Base-by-base conservation (phyloP, 2,888 invertebrate species). In the Drosophila glabriapex region DNA sequence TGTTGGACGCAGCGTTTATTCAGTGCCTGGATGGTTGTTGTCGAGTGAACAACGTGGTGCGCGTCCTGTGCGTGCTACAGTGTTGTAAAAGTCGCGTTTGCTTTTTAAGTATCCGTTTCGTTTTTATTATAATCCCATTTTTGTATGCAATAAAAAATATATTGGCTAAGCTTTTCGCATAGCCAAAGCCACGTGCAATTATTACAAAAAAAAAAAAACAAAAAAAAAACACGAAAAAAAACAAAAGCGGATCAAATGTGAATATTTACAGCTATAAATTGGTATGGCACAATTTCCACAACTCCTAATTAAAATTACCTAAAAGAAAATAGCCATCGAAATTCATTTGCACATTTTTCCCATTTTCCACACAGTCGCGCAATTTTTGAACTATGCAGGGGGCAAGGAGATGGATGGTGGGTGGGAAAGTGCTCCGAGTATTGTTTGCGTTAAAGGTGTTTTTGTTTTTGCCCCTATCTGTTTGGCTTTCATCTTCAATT, bases 1-100 rank as follows among this genome's bases (percentile, higher is more conserved):
- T 72, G 54, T 63, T 60, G 82, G 70, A 65, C 70, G 80, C 69
- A 50, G 55, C 52, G 52, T 16, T 37, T 43, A 73, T 83, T 91
- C 85, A 92, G 92, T 92, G 93, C 92, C 92, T 91, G 93, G 93
- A 92, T 93, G 88, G 92, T 91, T 92, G 92, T 92, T 92, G 92
- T 85, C 89, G 85, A 87, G 92, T 90, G 85, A 80, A 91, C 80
- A 78, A 71, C 82, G 87, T 81, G 82, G 68, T 70, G 52, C 69
- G 75, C 82, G 81, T 39, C 28, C 28, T 56, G 68, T 73, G 76
- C 73, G 73, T 59, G 76, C 76, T 76, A 69, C 62, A 71, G 62
- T 73, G 67, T 67, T 67, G 74, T 69, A 75, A 62, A 68, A 74
- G 69, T 71, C 59, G 76, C 58, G 70, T 59, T 70, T 43, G 41